Conservation (phyloP, 2,113 vertebrate genomes). For the Alligator mississippiensis region DNA sequence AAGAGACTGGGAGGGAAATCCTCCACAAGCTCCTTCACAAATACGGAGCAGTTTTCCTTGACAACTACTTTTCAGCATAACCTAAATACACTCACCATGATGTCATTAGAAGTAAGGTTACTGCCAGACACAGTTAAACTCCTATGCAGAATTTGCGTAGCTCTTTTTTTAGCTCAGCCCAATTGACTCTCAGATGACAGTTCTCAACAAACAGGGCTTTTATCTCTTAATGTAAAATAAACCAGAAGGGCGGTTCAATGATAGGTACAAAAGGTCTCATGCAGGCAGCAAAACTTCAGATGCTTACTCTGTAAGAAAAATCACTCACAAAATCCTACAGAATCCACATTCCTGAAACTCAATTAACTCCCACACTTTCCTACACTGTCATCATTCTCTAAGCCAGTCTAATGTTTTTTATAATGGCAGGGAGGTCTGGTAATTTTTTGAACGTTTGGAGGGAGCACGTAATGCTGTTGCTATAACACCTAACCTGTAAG, state of each 20-base stretch:
- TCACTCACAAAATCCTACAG: fast-evolving
- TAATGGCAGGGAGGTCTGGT: too few relatives aligned
- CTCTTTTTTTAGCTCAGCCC: not conserved
- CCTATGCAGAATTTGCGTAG: not conserved
- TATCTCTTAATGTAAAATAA: not conserved
- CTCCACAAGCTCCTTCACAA: too few relatives aligned
- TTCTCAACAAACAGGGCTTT: fast-evolving
- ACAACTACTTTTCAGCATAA: not conserved
- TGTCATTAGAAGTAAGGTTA: not conserved
- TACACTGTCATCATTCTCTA: not conserved
- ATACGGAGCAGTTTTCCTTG: too few relatives aligned
- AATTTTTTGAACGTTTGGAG: too few relatives aligned
- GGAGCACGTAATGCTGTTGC: too few relatives aligned
- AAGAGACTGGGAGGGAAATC: too few relatives aligned
- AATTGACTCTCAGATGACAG: not conserved
- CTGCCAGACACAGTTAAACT: not conserved
- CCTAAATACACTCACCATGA: not conserved
- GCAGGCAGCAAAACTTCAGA: not conserved
- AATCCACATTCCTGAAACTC: not conserved
- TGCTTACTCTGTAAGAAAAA: not conserved
- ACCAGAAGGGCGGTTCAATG: not conserved
- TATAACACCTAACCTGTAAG: too few relatives aligned
- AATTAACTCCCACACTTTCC: not conserved
- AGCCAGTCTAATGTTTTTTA: not conserved
- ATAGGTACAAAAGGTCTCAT: not conserved